These are phyloP conservation scores for Adrianichthys oophorus DNA, from an alignment of 2,797 vertebrate species.

Conservation along the genomic window DNA sequence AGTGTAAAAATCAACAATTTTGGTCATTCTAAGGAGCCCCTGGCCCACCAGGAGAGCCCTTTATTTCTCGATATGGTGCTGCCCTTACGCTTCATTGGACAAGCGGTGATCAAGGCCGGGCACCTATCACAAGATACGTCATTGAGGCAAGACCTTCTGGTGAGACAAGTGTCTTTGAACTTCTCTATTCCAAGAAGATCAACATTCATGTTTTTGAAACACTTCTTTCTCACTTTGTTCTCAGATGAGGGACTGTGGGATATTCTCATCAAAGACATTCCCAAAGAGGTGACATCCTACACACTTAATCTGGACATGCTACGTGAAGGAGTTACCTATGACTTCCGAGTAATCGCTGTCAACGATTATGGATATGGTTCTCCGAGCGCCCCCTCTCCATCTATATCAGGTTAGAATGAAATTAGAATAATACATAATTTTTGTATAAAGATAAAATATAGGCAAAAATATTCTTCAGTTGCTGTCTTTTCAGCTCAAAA, in stretches of 20 bases:
- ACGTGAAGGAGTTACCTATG: conserved; percentile 92
- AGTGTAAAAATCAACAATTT: conserved; percentile 5
- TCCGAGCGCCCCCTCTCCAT: conserved; percentile 92
- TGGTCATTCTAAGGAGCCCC: conserved; percentile 84
- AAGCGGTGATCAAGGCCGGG: conserved; percentile 91
- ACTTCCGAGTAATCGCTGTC: conserved; percentile 95
- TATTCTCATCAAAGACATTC: conserved; percentile 97
- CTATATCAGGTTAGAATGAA: conserved; percentile 85
- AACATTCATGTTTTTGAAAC: not conserved
- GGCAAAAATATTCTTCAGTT: conserved; percentile 4
- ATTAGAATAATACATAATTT: no score
- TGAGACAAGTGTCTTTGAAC: conserved; percentile 46
- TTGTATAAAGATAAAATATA: no score
- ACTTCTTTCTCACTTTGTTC: not conserved
- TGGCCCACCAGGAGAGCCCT: conserved; percentile 91
- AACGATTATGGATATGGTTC: conserved; percentile 96
- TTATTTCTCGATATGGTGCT: conserved; percentile 90
- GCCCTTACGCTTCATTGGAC: conserved; percentile 96
- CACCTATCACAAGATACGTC: conserved; percentile 93
- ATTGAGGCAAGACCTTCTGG: conserved; percentile 96
- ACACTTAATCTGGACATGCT: conserved; percentile 95
- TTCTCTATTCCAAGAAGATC: not conserved
- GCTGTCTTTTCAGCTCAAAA: conserved; percentile 85
- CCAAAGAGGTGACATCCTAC: conserved; percentile 96
- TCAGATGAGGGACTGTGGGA: conserved; percentile 97